phyloP scores from a whole-genome alignment of 2,113 vertebrate species.

The Apeltes quadracus region DNA sequence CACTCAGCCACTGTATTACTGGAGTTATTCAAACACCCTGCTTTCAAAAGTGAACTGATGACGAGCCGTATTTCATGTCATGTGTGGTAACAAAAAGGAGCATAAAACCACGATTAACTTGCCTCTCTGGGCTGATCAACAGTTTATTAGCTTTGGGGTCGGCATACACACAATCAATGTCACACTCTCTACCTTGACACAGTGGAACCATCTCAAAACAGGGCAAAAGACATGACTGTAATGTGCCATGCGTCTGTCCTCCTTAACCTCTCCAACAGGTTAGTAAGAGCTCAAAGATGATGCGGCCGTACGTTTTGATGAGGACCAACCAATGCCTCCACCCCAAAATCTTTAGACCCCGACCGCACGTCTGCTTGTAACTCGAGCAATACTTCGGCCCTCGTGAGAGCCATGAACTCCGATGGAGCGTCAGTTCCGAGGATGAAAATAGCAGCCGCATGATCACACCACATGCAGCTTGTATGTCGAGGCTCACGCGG shows the following conservation, averaged over 20 bases:
- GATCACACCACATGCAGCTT: conserved; percentile 15
- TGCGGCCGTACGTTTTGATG: neutral
- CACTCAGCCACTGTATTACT: conserved; percentile 36
- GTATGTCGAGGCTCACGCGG: conserved; percentile 10
- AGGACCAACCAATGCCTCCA: neutral
- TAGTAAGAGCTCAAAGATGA: conserved; percentile 20
- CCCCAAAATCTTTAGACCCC: neutral
- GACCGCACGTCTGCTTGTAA: neutral
- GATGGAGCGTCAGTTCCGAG: neutral
- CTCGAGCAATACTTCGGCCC: conserved; percentile 55
- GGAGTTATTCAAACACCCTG: conserved; percentile 3
- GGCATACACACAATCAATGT: conserved; percentile 36
- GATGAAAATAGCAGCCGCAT: conserved; percentile 42
- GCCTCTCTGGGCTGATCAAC: conserved; percentile 29
- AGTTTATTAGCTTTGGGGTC: conserved; percentile 54
- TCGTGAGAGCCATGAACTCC: conserved; percentile 3
- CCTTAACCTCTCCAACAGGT: neutral
- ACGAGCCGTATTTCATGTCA: neutral
- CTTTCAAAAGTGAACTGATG: neutral
- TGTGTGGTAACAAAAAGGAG: neutral
- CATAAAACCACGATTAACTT: neutral
- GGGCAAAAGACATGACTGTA: conserved; percentile 2
- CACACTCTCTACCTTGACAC: conserved; percentile 14
- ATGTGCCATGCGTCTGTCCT: neutral
- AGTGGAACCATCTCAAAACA: conserved; percentile 1